Base-by-base conservation (phyloP, 2,888 invertebrate genomes). In the Alloplasta piceator region DNA sequence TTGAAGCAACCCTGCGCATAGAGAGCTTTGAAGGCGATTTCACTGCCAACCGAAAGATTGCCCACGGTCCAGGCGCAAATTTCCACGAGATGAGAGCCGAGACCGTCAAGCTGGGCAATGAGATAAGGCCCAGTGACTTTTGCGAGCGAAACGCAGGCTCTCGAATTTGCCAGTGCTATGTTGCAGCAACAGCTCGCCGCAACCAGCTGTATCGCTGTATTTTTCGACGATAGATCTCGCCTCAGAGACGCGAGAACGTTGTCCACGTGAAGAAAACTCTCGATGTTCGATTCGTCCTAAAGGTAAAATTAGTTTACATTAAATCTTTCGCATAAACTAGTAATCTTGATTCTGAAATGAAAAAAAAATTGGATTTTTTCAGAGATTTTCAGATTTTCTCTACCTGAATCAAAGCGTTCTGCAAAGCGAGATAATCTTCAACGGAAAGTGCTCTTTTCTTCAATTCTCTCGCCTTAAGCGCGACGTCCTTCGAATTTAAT, bases 181-280 rank as follows among this genome's bases (percentile, higher is more conserved):
- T 95, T 95, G 83, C 95, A 94, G 66, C 93, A 92, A 84, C 94
- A 94, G 16, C 93, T 93, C 0, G 93, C 93, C 0, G 94, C 94
- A 1, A 91, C 91, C 52, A 93, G 88, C 85, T 94, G 94, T 58
- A 93, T 90, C n/a, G 86, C 91, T 1, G 93, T 91, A 82, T 94
- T 92, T n/a, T 87, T 86, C 63, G 94, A 93, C 92, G 91, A 72
- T 12, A 95, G 85, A 86, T 94, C 94, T 16, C 94, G 92, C 1
- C 93, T 92, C 12, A 95, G 84, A 0, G 94, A 93, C 78, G 93
- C 90, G 43, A 94, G 82, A 7, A 93, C 92, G 16, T 94, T 93
- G 14, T 88, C 85, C 7, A 91, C 88, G 81, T 89, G 87, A n/a
- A 93, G 85, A 82, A 93, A 93, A 5, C 87, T 83, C 48, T 89